Base-by-base conservation (phyloP, 1,140 invertebrate species). In the Mesaphorura yosii region DNA sequence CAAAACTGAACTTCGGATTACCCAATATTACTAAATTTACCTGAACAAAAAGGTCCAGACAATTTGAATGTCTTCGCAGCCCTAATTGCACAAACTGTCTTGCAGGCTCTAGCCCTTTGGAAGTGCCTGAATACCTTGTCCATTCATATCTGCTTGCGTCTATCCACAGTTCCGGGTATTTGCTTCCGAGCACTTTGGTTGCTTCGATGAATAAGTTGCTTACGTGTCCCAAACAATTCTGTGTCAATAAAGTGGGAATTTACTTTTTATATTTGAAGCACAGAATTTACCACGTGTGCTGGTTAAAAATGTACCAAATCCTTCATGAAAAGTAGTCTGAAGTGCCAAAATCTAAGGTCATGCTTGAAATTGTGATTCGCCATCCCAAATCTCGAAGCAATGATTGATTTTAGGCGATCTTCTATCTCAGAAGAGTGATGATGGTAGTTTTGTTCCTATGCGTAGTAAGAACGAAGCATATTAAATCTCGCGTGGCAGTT, bases 131-230 rank as follows among this genome's bases (percentile, higher is more conserved):
- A 15, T 27, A 17, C n/a, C 37, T 4, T 10, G 3, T 4, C 49
- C 49, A 51, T 51, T 51, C 38, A 26, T n/a, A 51, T 6, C 29
- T 51, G 29, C 49, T 51, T 25, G 49, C 49, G 20, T 51, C 49
- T 20, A 51, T 51, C 49, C 49, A 51, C 3, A 51, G 39, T 22
- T 51, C 38, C 3, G 49, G 49, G 23, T 27, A 27, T 51, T 51
- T 41, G n/a, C 29, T 42, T 19, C 49, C 49, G 19, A 41, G 27
- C 6, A 51, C 19, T 51, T 51, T 51, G 7, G 49, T 51, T 7
- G 34, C 49, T 51, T 51, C 12, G 19, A 28, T 37, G 39, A 41
- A 51, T 27, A n/a, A 12, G 3, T 51, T 42, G 22, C 49, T 4
- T 3, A 51, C 49, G 29, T 26, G 14, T 25, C 26, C 26, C 3